Base-by-base conservation (phyloP, 2,797 vertebrate genomes). In the Gambelia wislizenii region DNA sequence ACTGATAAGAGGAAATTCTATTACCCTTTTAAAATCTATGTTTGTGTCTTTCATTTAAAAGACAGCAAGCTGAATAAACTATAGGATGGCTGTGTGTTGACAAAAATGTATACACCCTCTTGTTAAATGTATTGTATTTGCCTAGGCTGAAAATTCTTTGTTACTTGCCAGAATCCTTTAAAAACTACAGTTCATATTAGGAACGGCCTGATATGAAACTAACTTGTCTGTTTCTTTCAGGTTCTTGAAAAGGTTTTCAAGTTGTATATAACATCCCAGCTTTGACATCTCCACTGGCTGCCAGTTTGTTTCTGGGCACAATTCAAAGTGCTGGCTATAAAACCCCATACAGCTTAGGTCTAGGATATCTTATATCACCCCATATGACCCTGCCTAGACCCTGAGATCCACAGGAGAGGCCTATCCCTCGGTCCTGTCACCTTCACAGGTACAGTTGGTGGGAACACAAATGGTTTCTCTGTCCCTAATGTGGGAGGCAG, bases 1-100 rank as follows among this genome's bases (percentile, higher is more conserved):
- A 87, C n/a, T 67, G 77, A 80, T 91, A 92, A 93, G n/a, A 77
- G 92, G 91, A 89, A 93, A 87, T 74, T 86, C 84, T 76, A 89
- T 89, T 86, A 86, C 59, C 89, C 79, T 86, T 89, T 89, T 14
- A 76, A 86, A 86, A 69, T 27, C 42, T 36, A 76, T 82, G 47
- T 44, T 64, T 75, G 47, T 47, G n/a, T 69, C 84, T 86, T 89
- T 76, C 47, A 69, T 89, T 76, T 86, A 52, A 52, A 77, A 83
- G 25, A 83, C 47, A 83, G 47, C 44, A 83, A 83, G 47, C 8
- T 25, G 47, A 36, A 76, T 83, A 27, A 52, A 69, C 79, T 36
- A 69, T 49, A 27, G 33, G 49, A 80, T 54, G 42, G 87, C 42
- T 83, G 80, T n/a, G 27, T 52, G n/a, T 33, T 64, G 87, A 88